Evolutionary conservation across 2,797 vertebrate genomes (phyloP), one percentile per base, ranked within the genome.

Genomic region (Macroramphosus scolopax): DNA sequence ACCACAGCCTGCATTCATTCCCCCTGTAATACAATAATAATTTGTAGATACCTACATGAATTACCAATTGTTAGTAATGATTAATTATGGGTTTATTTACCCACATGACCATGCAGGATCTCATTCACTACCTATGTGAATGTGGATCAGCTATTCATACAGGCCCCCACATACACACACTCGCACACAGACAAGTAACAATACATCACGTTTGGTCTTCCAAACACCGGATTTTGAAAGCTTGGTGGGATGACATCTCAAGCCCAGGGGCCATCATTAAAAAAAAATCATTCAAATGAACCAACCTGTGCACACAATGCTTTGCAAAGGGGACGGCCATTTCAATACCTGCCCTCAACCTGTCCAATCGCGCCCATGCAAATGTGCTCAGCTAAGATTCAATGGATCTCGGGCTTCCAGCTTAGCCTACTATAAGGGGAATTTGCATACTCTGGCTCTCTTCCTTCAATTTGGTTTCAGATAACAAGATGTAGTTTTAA

Each of bases 361-460:
- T 86, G 77, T 77, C 75, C 83, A 85, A 82, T 88, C 80, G 71
- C 16, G 54, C 73, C 72, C 66, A 88, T 88, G 87, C 86, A 88
- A 89, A 89, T 88, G 30, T 63, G 29, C 60, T 28, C 18, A 64
- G 65, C 64, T 54, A 48, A 66, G 44, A 81, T 51, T 86, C 73
- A 84, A 82, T 78, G 60, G 76, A 54, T 72, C 51, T 53, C 46
- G 39, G 69, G 61, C 79, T 77, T 82, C 69, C 63, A 77, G 62
- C 64, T 71, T 41, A 47, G 50, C 53, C 72, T 58, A 72, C 62
- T 72, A 67, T 30, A 22, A 12, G 31, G 24, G 10, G 20, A 10
- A 80, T 89, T 89, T 89, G 80, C 87, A 88, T 89, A 77, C 44
- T 40, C 63, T 68, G 62, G 62, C 62, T 83, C 46, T 39, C 51